Conservation (phyloP, 2,797 vertebrate genomes). For the Lithobates pipiens region DNA sequence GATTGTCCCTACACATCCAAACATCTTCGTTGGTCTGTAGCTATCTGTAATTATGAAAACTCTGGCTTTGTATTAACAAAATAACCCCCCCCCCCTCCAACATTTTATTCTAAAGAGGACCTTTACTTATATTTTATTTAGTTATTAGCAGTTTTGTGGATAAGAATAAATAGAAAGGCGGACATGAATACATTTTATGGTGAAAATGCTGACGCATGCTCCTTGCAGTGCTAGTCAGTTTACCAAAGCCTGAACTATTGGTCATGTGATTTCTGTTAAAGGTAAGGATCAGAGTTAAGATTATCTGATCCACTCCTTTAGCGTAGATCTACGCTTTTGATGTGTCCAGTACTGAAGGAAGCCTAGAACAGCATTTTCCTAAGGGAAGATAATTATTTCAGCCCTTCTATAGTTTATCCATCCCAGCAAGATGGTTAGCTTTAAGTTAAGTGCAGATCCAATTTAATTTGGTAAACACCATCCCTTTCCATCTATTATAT, state of each 20-base stretch:
- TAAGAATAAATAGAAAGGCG: neutral
- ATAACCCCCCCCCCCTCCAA: neutral
- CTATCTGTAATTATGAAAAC: too few species aligned
- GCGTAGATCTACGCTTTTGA: neutral
- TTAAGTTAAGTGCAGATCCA: neutral
- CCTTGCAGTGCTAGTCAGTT: neutral
- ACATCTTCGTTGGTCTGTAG: too few species aligned
- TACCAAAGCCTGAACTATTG: neutral
- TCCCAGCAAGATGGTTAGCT: too few species aligned
- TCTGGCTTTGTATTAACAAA: neutral
- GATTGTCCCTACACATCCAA: too few species aligned
- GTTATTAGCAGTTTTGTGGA: neutral
- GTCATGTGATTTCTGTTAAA: neutral
- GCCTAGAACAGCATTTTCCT: neutral
- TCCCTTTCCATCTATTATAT: constrained; percentile 22
- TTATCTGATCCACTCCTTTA: neutral
- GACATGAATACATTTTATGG: too few species aligned
- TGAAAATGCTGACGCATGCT: neutral
- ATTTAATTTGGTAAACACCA: neutral
- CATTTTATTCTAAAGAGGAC: neutral
- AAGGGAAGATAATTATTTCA: neutral
- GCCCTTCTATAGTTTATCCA: too few species aligned
- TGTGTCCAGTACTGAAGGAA: neutral
- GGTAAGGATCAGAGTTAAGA: neutral
- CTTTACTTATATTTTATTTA: neutral